Evolutionary conservation across 53 echinoderm and acorn worm genomes (phyloP), one percentile per base, ranked within the genome.

Genomic region (Henricia sp.): DNA sequence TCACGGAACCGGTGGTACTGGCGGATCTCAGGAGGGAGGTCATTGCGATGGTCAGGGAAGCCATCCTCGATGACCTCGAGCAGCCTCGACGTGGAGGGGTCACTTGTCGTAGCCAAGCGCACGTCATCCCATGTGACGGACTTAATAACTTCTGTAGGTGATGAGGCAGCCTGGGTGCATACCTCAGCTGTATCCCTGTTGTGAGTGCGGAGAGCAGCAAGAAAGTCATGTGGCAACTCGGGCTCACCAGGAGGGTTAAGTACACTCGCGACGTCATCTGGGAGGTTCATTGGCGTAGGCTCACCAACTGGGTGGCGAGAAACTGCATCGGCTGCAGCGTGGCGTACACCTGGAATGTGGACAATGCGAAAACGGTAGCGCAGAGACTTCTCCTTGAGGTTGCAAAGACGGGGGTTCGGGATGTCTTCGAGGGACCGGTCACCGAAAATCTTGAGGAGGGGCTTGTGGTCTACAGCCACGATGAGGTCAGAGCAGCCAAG

Each of bases 391-490:
- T n/a, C n/a, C n/a, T n/a, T n/a, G n/a, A n/a, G n/a, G 23, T 53
- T 19, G 4, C 3, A 4, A 19, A 53, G 53, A 19, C 53, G n/a
- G 4, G 11, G 1, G 3, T 13, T 19, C 11, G 53, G 19, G 53
- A 53, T 53, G 53, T 6, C 56, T n/a, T n/a, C n/a, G n/a, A 51
- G 48, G 43, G 66, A 80, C 1, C 38, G 26, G 68, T 84, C 25
- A 1, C 88, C 26, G 28, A 88, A 41, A 26, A 35, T 41, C 24
- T 70, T 88, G 8, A 88, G 63, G 35, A 83, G 33, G 50, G 74
- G 89, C 58, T 88, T 88, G 71, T 88, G 82, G 30, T 83, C 83
- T 35, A 88, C 37, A 1, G 88, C 70, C 33, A 70, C 55, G 16
- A 56, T 73, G 50, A 80, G 48, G 56, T 86, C 67, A 35, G 33